Percentiles rank a stretch among this genome's conserved stretches.
Evolutionary conservation across 2,888 invertebrate genomes (phyloP).

Genomic region (Neria commutata): DNA sequence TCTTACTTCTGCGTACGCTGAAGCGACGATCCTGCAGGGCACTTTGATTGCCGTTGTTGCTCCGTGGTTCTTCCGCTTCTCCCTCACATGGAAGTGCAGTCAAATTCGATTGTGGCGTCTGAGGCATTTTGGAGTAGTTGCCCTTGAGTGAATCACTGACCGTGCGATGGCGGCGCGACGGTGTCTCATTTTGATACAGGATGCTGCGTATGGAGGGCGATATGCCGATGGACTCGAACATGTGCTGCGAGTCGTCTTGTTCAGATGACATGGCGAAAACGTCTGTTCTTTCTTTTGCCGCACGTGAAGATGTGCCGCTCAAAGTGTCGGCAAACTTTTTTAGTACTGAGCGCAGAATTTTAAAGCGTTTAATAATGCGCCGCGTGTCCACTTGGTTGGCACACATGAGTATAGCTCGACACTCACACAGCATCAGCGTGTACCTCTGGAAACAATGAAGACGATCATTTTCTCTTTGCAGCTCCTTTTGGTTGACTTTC

Average conservation of each 20-base stretch:
- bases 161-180: conserved; percentile 21
- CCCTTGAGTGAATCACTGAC: conserved; percentile 35
- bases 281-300: conserved; percentile 20
- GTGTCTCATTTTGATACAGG: conserved; percentile 44
- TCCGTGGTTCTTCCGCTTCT: too few relatives aligned
- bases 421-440: conserved; percentile 52
- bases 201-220: conserved; percentile 45
- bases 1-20: conserved; percentile 51
- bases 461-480: conserved; percentile 33
- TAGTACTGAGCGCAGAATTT: conserved; percentile 52
- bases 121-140: conserved; percentile 34
- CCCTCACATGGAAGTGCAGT: neutral
- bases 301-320: conserved; percentile 6
- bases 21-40: conserved; percentile 10
- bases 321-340: conserved; percentile 47
- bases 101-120: neutral
- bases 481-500: conserved; percentile 40
- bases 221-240: conserved; percentile 43
- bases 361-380: conserved; percentile 57
- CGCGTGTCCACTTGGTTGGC: conserved; percentile 49
- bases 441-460: conserved; percentile 45
- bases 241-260: conserved; percentile 33
- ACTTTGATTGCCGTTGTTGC: neutral
- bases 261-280: conserved; percentile 38
- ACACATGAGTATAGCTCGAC: conserved; percentile 53